phyloP scores from a whole-genome alignment of 92 coral and sea anemone genomes.

The Galaxea fascicularis region DNA sequence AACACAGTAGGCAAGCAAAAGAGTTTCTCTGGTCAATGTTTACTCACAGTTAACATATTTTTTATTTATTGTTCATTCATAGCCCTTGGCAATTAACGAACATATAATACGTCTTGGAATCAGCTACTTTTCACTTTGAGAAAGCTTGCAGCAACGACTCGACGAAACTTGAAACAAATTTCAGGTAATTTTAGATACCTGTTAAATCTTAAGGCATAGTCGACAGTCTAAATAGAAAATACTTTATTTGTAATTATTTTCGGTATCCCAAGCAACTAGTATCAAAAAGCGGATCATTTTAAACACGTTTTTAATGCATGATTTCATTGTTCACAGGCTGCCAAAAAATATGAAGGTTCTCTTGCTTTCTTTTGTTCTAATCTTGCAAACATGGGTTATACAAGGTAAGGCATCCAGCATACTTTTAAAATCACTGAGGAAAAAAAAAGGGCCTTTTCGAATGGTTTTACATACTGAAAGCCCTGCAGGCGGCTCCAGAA shows the following conservation, averaged over 20 bases:
- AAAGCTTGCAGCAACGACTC: conserved; percentile 1
- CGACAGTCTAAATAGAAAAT: background rate
- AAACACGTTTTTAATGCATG: background rate
- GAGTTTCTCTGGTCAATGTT: conserved; percentile 5
- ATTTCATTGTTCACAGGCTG: background rate
- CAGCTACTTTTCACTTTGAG: background rate
- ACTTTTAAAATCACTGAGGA: background rate
- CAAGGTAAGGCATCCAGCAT: conserved; percentile 14
- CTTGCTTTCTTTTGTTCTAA: background rate
- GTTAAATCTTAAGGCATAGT: background rate
- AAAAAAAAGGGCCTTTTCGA: background rate
- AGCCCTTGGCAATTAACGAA: conserved; percentile 6
- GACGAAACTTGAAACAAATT: background rate
- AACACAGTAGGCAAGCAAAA: background rate
- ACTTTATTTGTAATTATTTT: background rate
- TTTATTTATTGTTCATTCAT: background rate
- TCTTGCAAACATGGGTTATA: background rate
- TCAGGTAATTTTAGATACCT: conserved; percentile 3
- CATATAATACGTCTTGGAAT: conserved; percentile 4
- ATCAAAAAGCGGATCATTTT: background rate
- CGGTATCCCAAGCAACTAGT: no score
- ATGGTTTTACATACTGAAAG: no score
- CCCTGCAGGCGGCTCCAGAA: no score
- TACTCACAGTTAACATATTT: conserved; percentile 14
- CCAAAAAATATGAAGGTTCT: conserved; percentile 26